Base-by-base conservation (phyloP, 2,113 vertebrate species). In the Tympanuchus pallidicinctus region DNA sequence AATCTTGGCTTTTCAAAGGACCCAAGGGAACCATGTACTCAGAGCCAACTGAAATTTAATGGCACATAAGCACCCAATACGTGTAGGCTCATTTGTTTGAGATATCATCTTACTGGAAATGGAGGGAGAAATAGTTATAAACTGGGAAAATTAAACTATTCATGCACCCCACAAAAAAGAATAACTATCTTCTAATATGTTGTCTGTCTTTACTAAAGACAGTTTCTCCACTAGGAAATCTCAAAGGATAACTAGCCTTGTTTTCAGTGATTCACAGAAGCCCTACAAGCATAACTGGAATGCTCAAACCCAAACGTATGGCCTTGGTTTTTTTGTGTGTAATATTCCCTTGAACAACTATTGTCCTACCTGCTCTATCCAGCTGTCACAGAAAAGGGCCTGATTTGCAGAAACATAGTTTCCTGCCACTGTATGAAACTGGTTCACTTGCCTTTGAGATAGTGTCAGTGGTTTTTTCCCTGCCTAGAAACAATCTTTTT, bases 1-100 rank as follows among this genome's bases (percentile, higher is more conserved):
- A 93, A 86, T 94, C 90, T 88, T 92, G 92, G 92, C 92, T 94
- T 93, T 91, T 74, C 72, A 67, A 67, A 90, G 82, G 60, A 79
- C 94, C 82, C 90, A 81, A 80, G 92, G 79, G 94, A 96, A 56
- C 43, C 18, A 21, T 20, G 9, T 24, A 71, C 32, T 74, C 32
- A 8, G 80, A 90, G 76, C 80, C 88, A 95, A 93, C 6, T 84
- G 57, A 34, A 86, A 75, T 78, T 77, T 88, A 90, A 92, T 74
- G 74, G 77, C 74, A 87, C 0, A 0, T 70, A 91, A 75, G 56
- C 73, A 71, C 94, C 95, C 91, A 85, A 60, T 8, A 60, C 75
- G 56, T 76, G 82, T 71, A 50, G 17, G 47, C 25, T 74, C 47
- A 10, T 60, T 87, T 34, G 42, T 32, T 22, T 89, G 84, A 91